Evolutionary conservation across 2,797 vertebrate genomes (phyloP).

Genomic region (Lutra lutra): DNA sequence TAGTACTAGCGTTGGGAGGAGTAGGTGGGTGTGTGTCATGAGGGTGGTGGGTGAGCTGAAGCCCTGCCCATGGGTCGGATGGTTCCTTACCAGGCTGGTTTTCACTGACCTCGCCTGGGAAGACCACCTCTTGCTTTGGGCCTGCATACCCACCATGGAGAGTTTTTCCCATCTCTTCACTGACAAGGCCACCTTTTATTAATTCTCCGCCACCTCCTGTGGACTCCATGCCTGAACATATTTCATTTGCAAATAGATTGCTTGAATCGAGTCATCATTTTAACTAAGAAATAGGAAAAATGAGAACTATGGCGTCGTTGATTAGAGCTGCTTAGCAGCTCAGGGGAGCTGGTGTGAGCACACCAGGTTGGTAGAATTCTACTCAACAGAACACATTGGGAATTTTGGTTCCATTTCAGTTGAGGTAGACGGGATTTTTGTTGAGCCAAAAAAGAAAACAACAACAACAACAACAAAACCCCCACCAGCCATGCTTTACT

Average conservation of each 20-base stretch:
- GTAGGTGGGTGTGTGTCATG: not conserved
- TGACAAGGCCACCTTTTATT: not conserved
- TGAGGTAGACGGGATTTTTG: not conserved
- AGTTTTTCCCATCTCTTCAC: not conserved
- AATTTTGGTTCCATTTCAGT: not conserved
- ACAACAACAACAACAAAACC: not conserved
- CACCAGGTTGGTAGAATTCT: not conserved
- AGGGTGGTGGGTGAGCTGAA: not conserved
- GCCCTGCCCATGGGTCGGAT: rapidly evolving
- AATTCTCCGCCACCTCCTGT: not conserved
- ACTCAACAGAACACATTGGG: not conserved
- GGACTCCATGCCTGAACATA: not conserved
- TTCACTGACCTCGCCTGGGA: not conserved
- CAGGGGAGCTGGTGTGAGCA: not conserved
- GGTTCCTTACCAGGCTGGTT: not conserved
- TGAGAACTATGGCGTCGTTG: not conserved
- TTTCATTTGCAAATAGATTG: slow-evolving; percentile 10
- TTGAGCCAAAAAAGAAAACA: not conserved
- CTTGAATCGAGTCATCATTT: not conserved
- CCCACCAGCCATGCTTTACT: not conserved
- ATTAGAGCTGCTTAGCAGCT: not conserved
- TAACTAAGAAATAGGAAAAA: slow-evolving; percentile 9
- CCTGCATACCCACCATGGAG: not conserved
- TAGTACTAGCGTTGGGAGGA: not conserved
- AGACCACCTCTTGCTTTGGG: not conserved